phyloP scores from a whole-genome alignment of 1,140 invertebrate species.

The Aradophagus sp. region DNA sequence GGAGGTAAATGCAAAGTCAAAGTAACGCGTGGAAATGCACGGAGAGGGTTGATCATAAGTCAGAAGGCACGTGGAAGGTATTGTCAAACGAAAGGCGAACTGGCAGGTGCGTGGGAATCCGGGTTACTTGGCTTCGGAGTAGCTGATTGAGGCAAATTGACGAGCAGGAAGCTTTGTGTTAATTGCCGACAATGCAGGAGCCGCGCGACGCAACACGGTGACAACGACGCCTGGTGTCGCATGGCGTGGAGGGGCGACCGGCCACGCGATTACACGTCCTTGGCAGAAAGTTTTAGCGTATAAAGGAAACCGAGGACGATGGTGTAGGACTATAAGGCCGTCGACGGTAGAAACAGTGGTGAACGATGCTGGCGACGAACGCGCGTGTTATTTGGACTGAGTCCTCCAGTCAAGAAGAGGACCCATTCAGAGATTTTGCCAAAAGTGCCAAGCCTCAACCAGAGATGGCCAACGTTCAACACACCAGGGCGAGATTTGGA shows the following conservation, averaged over 20 bases:
- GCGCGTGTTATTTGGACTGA: slow-evolving; percentile 47
- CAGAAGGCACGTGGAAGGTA: neutral
- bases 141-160: slow-evolving; percentile 42
- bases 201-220: slow-evolving; percentile 31
- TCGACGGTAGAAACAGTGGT: slow-evolving; percentile 29
- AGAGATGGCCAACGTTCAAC: slow-evolving; percentile 2
- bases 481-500: neutral
- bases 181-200: slow-evolving; percentile 44
- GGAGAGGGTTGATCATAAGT: neutral
- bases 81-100: neutral
- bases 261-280: slow-evolving; percentile 60
- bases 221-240: no score
- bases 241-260: slow-evolving; percentile 42
- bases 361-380: slow-evolving; percentile 68
- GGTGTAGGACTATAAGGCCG: slow-evolving; percentile 57
- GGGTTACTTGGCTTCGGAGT: no score
- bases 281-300: slow-evolving; percentile 66
- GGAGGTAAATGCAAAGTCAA: no score
- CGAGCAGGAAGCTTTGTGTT: slow-evolving; percentile 49
- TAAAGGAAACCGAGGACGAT: slow-evolving; percentile 69
- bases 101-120: slow-evolving; percentile 5
- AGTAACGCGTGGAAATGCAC: no score
- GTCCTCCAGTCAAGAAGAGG: slow-evolving; percentile 40
- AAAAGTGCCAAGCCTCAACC: neutral
- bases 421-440: slow-evolving; percentile 10